These are phyloP conservation scores for Acanthis flammea DNA, from an alignment of 2,797 vertebrate genomes.

Conservation along the genomic window DNA sequence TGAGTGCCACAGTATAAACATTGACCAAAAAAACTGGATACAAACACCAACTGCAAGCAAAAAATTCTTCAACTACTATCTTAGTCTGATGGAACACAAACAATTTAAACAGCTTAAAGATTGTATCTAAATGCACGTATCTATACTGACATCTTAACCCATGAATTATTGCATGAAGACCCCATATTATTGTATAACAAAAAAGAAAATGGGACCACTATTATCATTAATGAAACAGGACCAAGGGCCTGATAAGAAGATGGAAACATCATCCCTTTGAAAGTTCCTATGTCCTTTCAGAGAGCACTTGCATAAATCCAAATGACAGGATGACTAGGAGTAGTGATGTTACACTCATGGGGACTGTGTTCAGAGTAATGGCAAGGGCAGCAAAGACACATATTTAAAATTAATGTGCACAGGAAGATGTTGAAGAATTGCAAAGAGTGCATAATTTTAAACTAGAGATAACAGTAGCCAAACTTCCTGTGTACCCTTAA, in stretches of 20 bases:
- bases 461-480: not conserved
- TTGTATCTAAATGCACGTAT: rapidly evolving
- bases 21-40: not conserved
- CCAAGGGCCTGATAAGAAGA: not conserved
- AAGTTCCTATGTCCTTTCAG: not conserved
- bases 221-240: not conserved
- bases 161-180: not conserved
- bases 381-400: not conserved
- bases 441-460: not conserved
- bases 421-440: not conserved
- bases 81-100: not conserved
- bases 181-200: not conserved
- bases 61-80: not conserved
- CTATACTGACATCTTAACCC: not conserved
- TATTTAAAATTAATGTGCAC: not conserved
- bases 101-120: not conserved
- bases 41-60: not conserved
- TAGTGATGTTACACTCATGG: not conserved
- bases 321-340: not conserved
- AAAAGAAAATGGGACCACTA: not conserved
- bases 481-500: not conserved
- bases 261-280: not conserved
- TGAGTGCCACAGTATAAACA: not conserved
- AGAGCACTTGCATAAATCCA: not conserved
- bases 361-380: not conserved